Evolutionary conservation across 1,140 invertebrate genomes (phyloP).

Genomic region (Formica exsecta): DNA sequence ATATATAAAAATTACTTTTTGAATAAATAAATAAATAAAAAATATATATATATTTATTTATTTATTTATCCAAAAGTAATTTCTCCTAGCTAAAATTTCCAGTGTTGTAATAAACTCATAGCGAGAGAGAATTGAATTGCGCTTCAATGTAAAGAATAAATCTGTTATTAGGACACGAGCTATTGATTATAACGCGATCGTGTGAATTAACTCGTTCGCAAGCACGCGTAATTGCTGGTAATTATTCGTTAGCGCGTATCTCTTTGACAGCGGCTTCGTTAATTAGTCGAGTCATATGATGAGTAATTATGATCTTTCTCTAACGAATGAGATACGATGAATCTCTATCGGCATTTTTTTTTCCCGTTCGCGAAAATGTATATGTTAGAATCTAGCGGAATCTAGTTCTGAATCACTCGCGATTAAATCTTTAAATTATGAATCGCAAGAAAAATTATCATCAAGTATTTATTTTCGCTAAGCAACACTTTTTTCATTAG

Average conservation of each 20-base stretch:
- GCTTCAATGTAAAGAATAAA: conserved; percentile 37
- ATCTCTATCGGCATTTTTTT: conserved; percentile 11
- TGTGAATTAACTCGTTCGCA: conserved; percentile 50
- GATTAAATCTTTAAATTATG: background rate
- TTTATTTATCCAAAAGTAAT: background rate
- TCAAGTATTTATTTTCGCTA: conserved; percentile 15
- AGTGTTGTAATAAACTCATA: conserved; percentile 7
- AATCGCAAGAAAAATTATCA: conserved; percentile 11
- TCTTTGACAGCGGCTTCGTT: conserved; percentile 61
- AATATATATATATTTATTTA: too few relatives aligned
- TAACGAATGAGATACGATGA: conserved; percentile 9
- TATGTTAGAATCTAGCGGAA: conserved; percentile 18
- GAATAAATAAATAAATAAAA: too few relatives aligned
- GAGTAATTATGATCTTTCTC: conserved; percentile 50
- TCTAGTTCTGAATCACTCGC: background rate
- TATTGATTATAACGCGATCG: conserved; percentile 49
- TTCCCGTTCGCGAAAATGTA: background rate
- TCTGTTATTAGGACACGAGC: conserved; percentile 24
- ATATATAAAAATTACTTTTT: too few relatives aligned
- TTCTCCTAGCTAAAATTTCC: conserved; percentile 25
- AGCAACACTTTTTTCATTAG: conserved; percentile 12
- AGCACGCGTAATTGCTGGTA: conserved; percentile 61
- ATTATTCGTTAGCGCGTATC: conserved; percentile 55
- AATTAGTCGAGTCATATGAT: conserved; percentile 64
- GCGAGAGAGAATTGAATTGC: conserved; percentile 26